Conservation (phyloP, 2,113 vertebrate species). For the Limnothrissa miodon region DNA sequence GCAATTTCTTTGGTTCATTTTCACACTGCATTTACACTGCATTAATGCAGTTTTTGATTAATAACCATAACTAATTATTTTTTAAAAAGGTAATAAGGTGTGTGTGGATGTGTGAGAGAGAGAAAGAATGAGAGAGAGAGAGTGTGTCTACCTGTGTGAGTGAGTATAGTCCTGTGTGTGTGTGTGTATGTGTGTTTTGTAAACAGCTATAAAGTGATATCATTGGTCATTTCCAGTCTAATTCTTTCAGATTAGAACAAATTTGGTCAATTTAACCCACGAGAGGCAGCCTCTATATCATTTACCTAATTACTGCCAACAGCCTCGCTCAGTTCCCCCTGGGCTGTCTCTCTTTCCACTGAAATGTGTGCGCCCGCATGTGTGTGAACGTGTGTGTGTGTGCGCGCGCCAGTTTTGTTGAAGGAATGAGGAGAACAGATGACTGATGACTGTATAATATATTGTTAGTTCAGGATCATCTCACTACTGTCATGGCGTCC, state of each 20-base stretch:
- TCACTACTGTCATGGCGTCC: background rate
- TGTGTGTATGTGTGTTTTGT: background rate
- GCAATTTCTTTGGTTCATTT: too few species aligned
- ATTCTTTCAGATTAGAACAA: background rate
- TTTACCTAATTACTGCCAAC: conserved; percentile 13
- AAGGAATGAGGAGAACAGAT: background rate
- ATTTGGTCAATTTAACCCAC: conserved; percentile 6
- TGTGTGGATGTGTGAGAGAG: too few species aligned
- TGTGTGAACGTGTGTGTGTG: conserved; percentile 2
- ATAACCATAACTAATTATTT: too few species aligned
- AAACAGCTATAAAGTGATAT: conserved; percentile 14
- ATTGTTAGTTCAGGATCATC: background rate
- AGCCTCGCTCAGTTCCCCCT: background rate
- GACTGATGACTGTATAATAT: background rate
- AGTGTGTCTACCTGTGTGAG: too few species aligned
- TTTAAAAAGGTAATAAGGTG: too few species aligned
- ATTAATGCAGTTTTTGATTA: too few species aligned
- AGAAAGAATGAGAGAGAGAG: too few species aligned
- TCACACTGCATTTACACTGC: too few species aligned
- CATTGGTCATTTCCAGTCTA: conserved; percentile 16
- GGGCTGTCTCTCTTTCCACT: background rate
- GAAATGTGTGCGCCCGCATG: background rate
- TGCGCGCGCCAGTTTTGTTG: background rate
- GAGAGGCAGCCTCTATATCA: background rate
- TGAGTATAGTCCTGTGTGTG: background rate